Percentiles rank a stretch among this genome's conserved stretches.
Conservation (phyloP, 2,113 vertebrate genomes). For the Seriola rivoliana region DNA sequence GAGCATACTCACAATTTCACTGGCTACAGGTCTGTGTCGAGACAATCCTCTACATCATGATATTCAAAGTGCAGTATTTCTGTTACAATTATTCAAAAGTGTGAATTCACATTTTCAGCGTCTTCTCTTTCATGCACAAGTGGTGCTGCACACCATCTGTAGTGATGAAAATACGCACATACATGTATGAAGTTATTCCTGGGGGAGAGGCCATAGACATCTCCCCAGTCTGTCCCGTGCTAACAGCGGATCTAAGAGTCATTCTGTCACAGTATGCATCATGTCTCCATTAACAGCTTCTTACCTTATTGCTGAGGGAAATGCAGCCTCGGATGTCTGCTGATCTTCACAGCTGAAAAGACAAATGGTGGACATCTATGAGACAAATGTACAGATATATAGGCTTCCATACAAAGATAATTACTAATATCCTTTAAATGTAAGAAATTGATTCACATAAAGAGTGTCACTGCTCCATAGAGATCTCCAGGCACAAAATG, state of each 20-base stretch:
- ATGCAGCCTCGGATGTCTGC: constrained; percentile 65
- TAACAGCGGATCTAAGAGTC: background rate
- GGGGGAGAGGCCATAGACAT: background rate
- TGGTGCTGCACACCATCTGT: constrained; percentile 34
- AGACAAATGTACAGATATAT: constrained; percentile 9
- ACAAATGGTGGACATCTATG: constrained; percentile 40
- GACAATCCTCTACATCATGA: background rate
- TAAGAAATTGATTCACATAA: background rate
- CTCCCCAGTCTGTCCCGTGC: background rate
- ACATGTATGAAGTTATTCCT: background rate
- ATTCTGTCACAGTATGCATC: background rate
- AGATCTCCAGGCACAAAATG: constrained; percentile 7
- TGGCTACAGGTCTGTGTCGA: background rate
- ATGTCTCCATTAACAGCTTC: constrained; percentile 11
- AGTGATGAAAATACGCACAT: constrained; percentile 2
- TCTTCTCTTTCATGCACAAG: background rate
- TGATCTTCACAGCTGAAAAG: constrained; percentile 77
- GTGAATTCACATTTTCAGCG: constrained; percentile 31
- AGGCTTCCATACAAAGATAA: background rate
- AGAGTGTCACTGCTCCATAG: background rate
- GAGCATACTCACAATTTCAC: background rate
- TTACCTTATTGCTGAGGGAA: constrained; percentile 76
- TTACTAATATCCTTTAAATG: background rate
- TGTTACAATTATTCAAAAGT: constrained; percentile 7
- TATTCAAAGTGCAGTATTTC: background rate